These are phyloP conservation scores for Egretta garzetta DNA, from an alignment of 2,113 vertebrate species.

Conservation along the genomic window DNA sequence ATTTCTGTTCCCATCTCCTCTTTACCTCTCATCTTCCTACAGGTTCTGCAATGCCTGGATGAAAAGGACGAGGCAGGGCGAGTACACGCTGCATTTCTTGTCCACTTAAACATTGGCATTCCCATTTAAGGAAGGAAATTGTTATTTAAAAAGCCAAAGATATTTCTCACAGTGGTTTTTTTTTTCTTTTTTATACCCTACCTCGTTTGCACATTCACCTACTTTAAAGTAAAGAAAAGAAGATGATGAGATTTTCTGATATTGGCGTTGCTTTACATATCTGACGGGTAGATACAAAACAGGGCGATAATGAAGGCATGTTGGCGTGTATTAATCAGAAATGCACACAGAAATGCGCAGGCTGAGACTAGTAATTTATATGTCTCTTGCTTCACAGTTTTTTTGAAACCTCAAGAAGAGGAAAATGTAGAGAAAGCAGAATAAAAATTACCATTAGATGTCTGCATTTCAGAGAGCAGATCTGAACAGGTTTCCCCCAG, in stretches of 20 bases:
- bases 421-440: not conserved
- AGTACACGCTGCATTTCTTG: not conserved
- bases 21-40: not conserved
- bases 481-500: not conserved
- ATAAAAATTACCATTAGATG: not conserved
- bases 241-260: slow-evolving; percentile 22
- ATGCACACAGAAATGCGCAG: not conserved
- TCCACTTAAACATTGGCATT: not conserved
- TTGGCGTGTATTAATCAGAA: slow-evolving; percentile 30
- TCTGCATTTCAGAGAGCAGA: not conserved
- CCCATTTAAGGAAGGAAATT: not conserved
- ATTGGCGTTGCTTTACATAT: not conserved
- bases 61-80: not conserved
- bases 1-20: not conserved
- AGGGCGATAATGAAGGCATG: not conserved
- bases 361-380: slow-evolving; percentile 21
- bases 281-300: not conserved
- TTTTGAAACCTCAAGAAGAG: not conserved
- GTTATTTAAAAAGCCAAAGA: not conserved
- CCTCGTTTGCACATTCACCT: not conserved
- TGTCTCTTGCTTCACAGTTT: not conserved
- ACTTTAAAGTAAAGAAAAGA: slow-evolving; percentile 5
- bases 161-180: not conserved
- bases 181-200: not conserved
- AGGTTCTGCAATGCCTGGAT: not conserved